Evolutionary conservation across 2,113 vertebrate species (phyloP).

Genomic region (Onychostoma macrolepis): DNA sequence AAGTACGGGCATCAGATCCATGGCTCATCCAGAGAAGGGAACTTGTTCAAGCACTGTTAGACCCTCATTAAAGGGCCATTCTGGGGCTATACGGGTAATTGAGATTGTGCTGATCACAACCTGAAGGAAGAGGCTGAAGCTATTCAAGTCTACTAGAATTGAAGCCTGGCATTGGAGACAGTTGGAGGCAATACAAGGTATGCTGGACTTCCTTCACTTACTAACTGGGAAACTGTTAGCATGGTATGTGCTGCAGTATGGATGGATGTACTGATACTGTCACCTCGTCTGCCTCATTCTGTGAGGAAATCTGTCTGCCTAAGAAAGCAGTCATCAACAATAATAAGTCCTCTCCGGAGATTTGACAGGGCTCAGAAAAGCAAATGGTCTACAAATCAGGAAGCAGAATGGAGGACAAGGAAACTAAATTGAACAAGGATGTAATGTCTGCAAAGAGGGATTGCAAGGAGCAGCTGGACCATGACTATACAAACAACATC

Average conservation of each 20-base stretch:
- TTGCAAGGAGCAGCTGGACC: neutral
- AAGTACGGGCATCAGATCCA: neutral
- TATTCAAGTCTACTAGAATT: neutral
- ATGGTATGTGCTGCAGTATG: neutral
- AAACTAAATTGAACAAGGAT: conserved; percentile 11
- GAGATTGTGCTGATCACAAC: neutral
- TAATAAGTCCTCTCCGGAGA: neutral
- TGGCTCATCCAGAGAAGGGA: neutral
- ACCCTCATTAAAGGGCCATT: neutral
- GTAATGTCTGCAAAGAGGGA: conserved; percentile 3
- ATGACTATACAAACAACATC: neutral
- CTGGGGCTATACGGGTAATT: neutral
- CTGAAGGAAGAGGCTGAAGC: neutral
- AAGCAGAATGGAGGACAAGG: neutral
- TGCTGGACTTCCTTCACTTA: neutral
- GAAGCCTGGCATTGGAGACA: neutral
- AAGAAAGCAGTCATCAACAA: conserved; percentile 21
- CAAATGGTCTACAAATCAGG: neutral
- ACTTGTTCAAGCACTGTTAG: neutral
- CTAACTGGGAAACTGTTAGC: neutral
- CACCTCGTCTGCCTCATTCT: conserved; percentile 5
- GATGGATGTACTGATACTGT: conserved; percentile 18
- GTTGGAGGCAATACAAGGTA: neutral
- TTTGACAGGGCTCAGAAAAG: conserved; percentile 19
- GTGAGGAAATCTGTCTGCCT: conserved; percentile 6